A percentile compares a stretch with the other conserved stretches of the same genome.
Conservation (phyloP, 2,113 vertebrate genomes). For the Odontesthes bonariensis region DNA sequence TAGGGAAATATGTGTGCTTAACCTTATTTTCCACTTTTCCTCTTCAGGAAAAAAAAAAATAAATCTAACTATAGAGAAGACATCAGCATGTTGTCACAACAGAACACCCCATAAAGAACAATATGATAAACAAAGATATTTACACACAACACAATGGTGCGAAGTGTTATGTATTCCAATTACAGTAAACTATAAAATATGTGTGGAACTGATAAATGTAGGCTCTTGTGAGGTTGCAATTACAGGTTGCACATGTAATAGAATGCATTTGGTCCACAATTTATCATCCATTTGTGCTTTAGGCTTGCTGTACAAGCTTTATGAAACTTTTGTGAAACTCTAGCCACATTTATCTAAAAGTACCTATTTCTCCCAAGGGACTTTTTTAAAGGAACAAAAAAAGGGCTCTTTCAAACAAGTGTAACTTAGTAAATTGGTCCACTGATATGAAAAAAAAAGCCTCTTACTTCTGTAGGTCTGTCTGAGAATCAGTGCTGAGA, state of each 20-base stretch:
- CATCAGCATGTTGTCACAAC: slow-evolving; percentile 51
- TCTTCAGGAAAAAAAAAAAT: slow-evolving; percentile 1
- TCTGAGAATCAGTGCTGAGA: neutral
- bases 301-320: neutral
- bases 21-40: slow-evolving; percentile 73
- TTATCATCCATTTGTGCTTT: neutral
- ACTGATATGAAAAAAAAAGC: neutral
- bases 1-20: slow-evolving; percentile 70
- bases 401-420: neutral
- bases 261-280: neutral
- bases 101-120: slow-evolving; percentile 38
- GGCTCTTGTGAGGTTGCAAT: neutral
- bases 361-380: neutral
- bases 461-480: neutral
- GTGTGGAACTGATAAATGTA: neutral
- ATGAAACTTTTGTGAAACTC: neutral
- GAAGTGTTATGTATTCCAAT: neutral
- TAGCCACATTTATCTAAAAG: neutral
- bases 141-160: neutral
- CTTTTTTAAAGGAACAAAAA: neutral
- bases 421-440: neutral
- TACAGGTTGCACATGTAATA: neutral
- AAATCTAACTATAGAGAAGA: slow-evolving; percentile 38
- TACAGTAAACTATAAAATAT: neutral
- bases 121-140: slow-evolving; percentile 30